Evolutionary conservation across 2,113 vertebrate species (phyloP), one percentile per base, ranked within the genome.

Genomic region (Cyprinus carpio): DNA sequence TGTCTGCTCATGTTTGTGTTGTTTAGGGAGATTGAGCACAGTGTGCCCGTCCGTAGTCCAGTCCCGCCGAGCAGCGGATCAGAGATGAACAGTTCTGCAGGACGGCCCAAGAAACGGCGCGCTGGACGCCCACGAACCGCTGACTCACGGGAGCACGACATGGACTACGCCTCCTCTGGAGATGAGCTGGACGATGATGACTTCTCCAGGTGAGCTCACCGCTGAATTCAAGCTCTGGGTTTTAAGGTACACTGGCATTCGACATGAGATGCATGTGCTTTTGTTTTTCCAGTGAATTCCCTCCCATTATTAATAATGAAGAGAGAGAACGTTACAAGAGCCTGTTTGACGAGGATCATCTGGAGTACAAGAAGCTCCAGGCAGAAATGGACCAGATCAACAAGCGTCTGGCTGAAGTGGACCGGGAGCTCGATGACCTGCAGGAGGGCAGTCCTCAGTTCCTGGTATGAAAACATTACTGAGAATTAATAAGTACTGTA

Each of bases 171-270:
- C 3, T 97, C 97, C 0, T 98, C 97, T 0, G 96, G 96, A 6
- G 97, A 98, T 4, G 97, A 98, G 91, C 93, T 97, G 88, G 95
- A 96, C 15, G 96, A 96, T 6, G 95, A 97, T 49, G 94, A 97
- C 82, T 97, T 96, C 83, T 90, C 95, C 91, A 93, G 94, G 97
- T 97, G 81, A 12, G 64, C 15, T 56, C 0, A 12, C 8, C 1
- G 16, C 9, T 9, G 13, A 8, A 31, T 4, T 82, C 9, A 4
- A 8, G 3, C 67, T 23, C 8, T 0, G 31, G 12, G 69, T n/a
- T 12, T 3, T 3, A 4, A 12, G 5, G 34, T 23, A 1, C 4
- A 13, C 11, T 72, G n/a, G 6, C 0, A 16, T n/a, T 46, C 13
- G 0, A 43, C 4, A 46, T 25, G 20, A 58, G 16, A 6, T 65